Base-by-base conservation (phyloP, 23 tunicate species). In the Botrylloides violaceus region DNA sequence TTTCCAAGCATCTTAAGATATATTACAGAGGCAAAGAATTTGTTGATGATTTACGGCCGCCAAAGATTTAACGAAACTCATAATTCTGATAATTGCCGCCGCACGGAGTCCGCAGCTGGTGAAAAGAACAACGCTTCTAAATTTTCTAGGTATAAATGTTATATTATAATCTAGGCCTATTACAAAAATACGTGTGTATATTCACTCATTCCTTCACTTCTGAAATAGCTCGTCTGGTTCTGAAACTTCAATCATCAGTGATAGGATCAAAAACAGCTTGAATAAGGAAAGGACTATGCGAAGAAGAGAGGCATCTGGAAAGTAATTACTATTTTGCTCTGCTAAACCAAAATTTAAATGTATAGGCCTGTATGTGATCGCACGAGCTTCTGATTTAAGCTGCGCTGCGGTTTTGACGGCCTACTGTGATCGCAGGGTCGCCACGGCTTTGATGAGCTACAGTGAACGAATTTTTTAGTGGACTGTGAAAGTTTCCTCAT, bases 1-100 rank as follows among this genome's bases (percentile, higher is more conserved):
- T 18, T 60, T 22, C 22, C 25, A 60, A 60, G 25, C 1, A 25
- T 18, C 27, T 47, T 47, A 12, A 6, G 12, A 28, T 29, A 28
- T 47, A 21, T 60, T 9, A 28, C 71, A 90, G 97, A 90, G 58
- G 97, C 97, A 20, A 90, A 90, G 47, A 64, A 83, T 34, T 81
- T 90, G 33, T 81, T 90, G 22, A 79, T 72, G 36, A 25, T 83
- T 21, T 90, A 82, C 63, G 97, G 90, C 2, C 65, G 90, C 1
- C 88, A 90, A 57, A 73, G 97, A 5, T 64, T 90, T 27, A 68
- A 79, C 26, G 79, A 90, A 68, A 77, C 97, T 20, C 56, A 68
- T 21, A 68, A 43, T 30, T 68, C 74, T 1, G 74, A 63, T 28
- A 63, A 63, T 9, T 19, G 20, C 20, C 20, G 33, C 20, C 18